A percentile compares a stretch with the other conserved stretches of the same genome.
Evolutionary conservation across 2,113 vertebrate genomes (phyloP).

Genomic region (Alethe diademata): DNA sequence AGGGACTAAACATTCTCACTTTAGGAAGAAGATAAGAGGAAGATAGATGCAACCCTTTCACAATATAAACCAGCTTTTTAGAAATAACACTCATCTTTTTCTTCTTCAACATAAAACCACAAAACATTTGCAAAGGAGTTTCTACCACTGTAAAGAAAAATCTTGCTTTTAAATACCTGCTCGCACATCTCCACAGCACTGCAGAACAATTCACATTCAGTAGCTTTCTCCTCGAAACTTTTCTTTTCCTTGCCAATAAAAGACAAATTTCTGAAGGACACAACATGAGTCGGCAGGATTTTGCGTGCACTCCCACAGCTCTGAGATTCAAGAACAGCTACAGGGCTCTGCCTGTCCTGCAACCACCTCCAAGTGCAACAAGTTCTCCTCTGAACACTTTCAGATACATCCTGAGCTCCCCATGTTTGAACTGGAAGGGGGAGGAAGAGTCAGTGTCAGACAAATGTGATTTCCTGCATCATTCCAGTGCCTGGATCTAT

Average conservation of each 20-base stretch:
- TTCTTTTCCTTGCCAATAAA: background rate
- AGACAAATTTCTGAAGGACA: constrained; percentile 32
- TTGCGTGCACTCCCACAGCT: background rate
- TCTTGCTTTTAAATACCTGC: background rate
- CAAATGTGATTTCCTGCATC: background rate
- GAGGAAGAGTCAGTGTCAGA: background rate
- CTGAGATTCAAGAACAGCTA: background rate
- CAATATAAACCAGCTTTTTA: background rate
- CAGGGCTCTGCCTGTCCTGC: background rate
- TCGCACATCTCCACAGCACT: background rate
- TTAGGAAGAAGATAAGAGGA: background rate
- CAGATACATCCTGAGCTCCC: background rate
- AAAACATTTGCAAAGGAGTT: background rate
- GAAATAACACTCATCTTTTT: background rate
- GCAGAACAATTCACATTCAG: background rate
- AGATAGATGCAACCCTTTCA: background rate
- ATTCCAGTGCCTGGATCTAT: background rate
- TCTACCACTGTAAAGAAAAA: background rate
- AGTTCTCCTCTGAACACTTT: background rate
- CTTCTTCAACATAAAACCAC: background rate
- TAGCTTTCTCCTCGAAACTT: background rate
- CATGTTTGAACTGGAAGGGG: background rate
- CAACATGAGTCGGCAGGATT: constrained; percentile 6
- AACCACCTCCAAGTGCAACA: constrained; percentile 22
- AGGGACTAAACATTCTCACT: background rate